Evolutionary conservation across 1,140 invertebrate genomes (phyloP), one percentile per base, ranked within the genome.

Genomic region (Batillaria attramentaria): DNA sequence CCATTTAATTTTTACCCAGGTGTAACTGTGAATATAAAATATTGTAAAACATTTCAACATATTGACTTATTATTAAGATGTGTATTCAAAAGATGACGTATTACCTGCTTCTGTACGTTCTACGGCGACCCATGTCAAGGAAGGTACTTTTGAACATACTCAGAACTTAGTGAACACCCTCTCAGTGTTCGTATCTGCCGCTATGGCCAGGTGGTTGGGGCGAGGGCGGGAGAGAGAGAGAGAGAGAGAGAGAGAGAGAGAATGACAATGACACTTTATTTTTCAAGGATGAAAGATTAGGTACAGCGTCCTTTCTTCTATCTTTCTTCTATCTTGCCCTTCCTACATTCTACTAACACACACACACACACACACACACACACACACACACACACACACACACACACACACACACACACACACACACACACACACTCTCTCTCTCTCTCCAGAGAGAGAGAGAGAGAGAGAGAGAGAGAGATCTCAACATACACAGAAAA

Each of bases 271-370:
- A 24, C 57, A 6, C 24, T 60, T 60, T 60, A 60, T 28, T 10
- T 60, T 60, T 60, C 31, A 20, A 24, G 20, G 24, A n/a, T 28
- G 31, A n/a, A 20, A 60, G 24, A 60, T 60, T 24, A 28, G 24
- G 24, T 60, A 6, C 20, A n/a, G 57, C 24, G 57, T 60, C 57
- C 6, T 28, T 10, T 60, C 57, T 10, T 43, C 69, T 72, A 10
- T 72, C 69, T 72, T 31, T 72, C 69, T 72, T 72, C n/a, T 72
- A 28, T 72, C 3, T 43, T 31, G 20, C 6, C 31, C 57, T 62
- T 62, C 31, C 57, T 62, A 18, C 31, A 18, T 62, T 10, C 6
- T 10, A 8, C 33, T 31, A 66, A 33, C 31, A 28, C 62, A 66
- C 62, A 33, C 28, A 33, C 20, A 35, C 20, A 4, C 62, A 33